These are phyloP conservation scores for Cinclus cinclus DNA, from an alignment of 2,113 vertebrate species.

Conservation along the genomic window DNA sequence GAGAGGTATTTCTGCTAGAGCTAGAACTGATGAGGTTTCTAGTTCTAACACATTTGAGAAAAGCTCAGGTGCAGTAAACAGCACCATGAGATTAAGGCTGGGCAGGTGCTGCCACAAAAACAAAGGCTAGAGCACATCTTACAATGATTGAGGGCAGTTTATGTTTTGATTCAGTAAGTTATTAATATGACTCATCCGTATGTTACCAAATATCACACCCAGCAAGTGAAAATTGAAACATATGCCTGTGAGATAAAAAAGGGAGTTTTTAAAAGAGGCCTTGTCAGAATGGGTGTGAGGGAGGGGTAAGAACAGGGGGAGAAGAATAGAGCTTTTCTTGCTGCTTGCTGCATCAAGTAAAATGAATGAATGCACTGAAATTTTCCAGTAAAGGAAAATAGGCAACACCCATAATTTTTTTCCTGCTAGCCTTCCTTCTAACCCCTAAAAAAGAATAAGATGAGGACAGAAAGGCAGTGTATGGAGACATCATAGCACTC, in stretches of 20 bases:
- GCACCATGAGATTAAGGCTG: background rate
- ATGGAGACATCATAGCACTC: background rate
- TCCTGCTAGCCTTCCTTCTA: background rate
- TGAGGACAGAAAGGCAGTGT: background rate
- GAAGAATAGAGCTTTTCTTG: background rate
- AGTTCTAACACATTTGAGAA: background rate
- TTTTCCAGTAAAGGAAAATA: background rate
- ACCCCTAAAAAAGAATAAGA: background rate
- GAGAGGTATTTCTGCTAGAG: background rate
- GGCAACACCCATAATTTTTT: background rate
- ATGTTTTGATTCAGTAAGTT: slow-evolving; percentile 40
- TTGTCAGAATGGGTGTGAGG: slow-evolving; percentile 4
- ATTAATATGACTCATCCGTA: slow-evolving; percentile 46
- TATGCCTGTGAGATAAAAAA: slow-evolving; percentile 57
- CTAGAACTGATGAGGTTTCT: background rate
- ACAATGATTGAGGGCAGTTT: slow-evolving; percentile 1
- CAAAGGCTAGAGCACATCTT: background rate
- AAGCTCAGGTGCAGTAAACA: background rate
- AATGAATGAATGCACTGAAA: background rate
- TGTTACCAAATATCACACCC: slow-evolving; percentile 49
- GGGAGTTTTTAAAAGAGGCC: background rate
- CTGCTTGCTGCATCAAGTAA: background rate
- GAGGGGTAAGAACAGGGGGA: background rate
- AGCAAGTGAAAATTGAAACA: slow-evolving; percentile 62
- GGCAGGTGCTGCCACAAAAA: background rate